Conservation (phyloP, 2,113 vertebrate genomes). For the Naja naja region DNA sequence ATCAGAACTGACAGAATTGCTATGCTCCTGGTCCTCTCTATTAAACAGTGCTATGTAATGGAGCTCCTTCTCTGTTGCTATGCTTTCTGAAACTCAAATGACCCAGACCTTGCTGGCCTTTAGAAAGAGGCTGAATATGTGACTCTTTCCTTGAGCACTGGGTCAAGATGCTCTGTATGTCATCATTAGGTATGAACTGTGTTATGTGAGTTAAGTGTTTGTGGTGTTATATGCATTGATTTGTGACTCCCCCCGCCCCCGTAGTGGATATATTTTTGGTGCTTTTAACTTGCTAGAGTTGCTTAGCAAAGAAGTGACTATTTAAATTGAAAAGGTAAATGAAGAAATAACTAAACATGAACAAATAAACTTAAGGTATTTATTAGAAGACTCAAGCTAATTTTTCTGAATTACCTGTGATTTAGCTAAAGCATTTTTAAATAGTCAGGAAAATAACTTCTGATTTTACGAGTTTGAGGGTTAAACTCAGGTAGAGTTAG, state of each 20-base stretch:
- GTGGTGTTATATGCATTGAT: not conserved
- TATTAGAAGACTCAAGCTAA: not conserved
- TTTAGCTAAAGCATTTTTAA: conserved; percentile 6
- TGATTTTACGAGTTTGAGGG: not conserved
- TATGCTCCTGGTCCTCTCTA: not conserved
- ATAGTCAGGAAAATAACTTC: not conserved
- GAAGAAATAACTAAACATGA: not conserved
- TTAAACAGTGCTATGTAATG: not conserved
- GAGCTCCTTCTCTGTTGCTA: not conserved
- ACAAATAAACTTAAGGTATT: not conserved
- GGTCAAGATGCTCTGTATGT: not conserved
- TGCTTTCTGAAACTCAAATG: not conserved
- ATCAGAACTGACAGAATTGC: not conserved
- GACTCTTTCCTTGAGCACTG: not conserved
- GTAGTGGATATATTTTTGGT: not conserved
- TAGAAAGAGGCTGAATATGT: not conserved
- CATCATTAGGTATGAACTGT: not conserved
- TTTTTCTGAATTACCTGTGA: not conserved
- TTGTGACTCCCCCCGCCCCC: not conserved
- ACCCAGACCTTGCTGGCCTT: not conserved
- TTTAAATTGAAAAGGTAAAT: not conserved
- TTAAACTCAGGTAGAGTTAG: not conserved
- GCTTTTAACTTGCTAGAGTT: not conserved
- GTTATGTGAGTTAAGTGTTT: not conserved
- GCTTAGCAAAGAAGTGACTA: not conserved